Evolutionary conservation across 2,797 vertebrate species (phyloP), one percentile per base, ranked within the genome.

Genomic region (Synaphobranchus kaupii): DNA sequence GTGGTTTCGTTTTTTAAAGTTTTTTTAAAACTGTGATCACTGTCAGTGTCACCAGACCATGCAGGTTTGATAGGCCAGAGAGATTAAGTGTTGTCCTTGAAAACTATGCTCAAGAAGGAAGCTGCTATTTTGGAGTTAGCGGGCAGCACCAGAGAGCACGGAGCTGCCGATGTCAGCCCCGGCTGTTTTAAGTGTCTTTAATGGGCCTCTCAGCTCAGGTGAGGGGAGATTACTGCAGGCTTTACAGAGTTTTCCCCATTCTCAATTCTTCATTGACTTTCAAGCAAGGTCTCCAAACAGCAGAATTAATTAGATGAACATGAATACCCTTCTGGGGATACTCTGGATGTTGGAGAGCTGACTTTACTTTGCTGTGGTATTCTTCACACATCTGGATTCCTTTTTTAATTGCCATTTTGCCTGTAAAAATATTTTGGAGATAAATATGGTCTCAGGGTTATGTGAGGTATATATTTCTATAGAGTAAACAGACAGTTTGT

Each of bases 161-260:
- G 63, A 15, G 84, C 56, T 82, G 89, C 50, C 68, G 47, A 47
- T 87, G 86, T 89, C 88, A 86, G 58, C 56, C 28, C 8, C 8
- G 76, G 82, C 88, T 22, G 44, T 87, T 60, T 89, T 28, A 91
- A 90, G 86, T 88, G 87, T 89, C 87, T 91, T 83, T 89, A 85
- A 87, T 56, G 76, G 86, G 28, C 20, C 34, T 56, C 86, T 71
- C 68, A 60, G 76, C 86, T 90, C 88, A 90, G 88, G 87, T 88
- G 86, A 90, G 52, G 66, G 73, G 83, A 86, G 76, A 88, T 88
- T 85, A 85, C 84, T 25, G 83, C 66, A 54, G 87, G 84, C 85
- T 73, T 88, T 84, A 88, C 44, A 5, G 17, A 50, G 9, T 83
- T 4, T 34, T 68, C 58, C 60, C 86, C 90, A 68, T 88, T 44